These are phyloP conservation scores for Eupithecia vulgata DNA, from an alignment of 2,888 invertebrate species.

Conservation along the genomic window DNA sequence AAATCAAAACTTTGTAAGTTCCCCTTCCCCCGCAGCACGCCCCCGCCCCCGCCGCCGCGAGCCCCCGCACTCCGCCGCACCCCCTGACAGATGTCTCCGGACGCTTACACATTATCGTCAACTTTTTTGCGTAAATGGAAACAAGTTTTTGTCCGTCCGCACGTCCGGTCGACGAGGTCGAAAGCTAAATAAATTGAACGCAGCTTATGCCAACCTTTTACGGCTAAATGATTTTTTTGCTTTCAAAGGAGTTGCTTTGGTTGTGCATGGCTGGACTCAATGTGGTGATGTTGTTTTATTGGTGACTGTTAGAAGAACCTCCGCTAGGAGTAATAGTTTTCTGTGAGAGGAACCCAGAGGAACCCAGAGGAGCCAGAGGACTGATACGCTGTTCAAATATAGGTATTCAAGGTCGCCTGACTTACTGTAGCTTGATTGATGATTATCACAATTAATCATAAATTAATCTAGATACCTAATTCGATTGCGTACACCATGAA, in stretches of 20 bases:
- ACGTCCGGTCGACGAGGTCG: constrained; percentile 29
- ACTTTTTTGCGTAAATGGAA: constrained; percentile 43
- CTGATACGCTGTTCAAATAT: no score
- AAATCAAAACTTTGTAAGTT: constrained; percentile 44
- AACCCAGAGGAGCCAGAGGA: no score
- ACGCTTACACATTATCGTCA: constrained; percentile 44
- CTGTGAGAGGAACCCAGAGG: no score
- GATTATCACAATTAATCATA: no score
- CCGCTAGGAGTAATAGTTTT: no score
- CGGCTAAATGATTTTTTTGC: constrained; percentile 10
- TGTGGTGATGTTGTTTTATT: background rate
- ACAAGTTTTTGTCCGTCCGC: constrained; percentile 38
- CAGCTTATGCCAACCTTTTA: constrained; percentile 21
- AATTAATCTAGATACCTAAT: no score
- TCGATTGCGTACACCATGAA: no score
- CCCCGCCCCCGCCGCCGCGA: constrained; percentile 12
- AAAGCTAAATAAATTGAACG: constrained; percentile 27
- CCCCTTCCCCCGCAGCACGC: constrained; percentile 33
- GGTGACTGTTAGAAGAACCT: no score
- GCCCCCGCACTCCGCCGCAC: no score
- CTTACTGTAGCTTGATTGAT: no score
- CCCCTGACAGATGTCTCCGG: constrained; percentile 44
- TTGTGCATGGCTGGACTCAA: no score
- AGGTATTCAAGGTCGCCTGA: no score
- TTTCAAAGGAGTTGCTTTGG: background rate